Percentiles rank a stretch among this genome's conserved stretches.
phyloP scores from a whole-genome alignment of 1,140 invertebrate species.

The Drosophila saltans region DNA sequence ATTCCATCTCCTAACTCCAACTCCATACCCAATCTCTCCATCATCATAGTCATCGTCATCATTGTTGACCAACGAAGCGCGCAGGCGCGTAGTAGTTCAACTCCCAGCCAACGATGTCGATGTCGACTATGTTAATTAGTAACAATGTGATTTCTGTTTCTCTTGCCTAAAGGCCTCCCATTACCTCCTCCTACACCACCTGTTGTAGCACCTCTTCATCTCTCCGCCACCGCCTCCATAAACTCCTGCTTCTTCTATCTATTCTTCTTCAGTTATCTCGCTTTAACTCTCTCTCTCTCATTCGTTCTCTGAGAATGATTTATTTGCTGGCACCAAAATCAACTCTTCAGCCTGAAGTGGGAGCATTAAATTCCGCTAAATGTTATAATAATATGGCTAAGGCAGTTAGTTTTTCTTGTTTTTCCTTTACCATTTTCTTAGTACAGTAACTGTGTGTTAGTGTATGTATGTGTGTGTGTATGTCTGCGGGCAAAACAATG shows the following conservation, averaged over 20 bases:
- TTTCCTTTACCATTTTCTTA: constrained; percentile 22
- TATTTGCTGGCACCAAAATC: constrained; percentile 64
- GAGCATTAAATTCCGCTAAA: constrained; percentile 77
- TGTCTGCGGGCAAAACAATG: constrained; percentile 54
- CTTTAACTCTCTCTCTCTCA: not conserved
- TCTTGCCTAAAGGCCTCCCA: constrained; percentile 54
- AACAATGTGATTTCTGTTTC: constrained; percentile 71
- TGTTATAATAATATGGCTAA: constrained; percentile 74
- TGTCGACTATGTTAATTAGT: constrained; percentile 79
- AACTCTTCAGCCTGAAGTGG: constrained; percentile 48
- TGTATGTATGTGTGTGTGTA: too few relatives aligned
- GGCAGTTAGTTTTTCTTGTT: constrained; percentile 28
- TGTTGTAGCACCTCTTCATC: constrained; percentile 1
- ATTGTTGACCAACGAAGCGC: constrained; percentile 69
- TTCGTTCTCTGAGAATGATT: constrained; percentile 62
- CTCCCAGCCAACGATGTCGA: constrained; percentile 35
- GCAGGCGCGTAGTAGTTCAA: constrained; percentile 72
- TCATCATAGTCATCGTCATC: constrained; percentile 37
- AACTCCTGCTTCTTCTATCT: not conserved
- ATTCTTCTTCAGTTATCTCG: not conserved
- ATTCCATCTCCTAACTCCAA: not conserved
- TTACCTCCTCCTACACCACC: constrained; percentile 25
- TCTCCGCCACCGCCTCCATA: not conserved
- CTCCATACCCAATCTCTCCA: constrained; percentile 9
- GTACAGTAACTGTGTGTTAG: too few relatives aligned